Evolutionary conservation across 2,888 invertebrate genomes (phyloP).

Genomic region (Homarus gammarus): DNA sequence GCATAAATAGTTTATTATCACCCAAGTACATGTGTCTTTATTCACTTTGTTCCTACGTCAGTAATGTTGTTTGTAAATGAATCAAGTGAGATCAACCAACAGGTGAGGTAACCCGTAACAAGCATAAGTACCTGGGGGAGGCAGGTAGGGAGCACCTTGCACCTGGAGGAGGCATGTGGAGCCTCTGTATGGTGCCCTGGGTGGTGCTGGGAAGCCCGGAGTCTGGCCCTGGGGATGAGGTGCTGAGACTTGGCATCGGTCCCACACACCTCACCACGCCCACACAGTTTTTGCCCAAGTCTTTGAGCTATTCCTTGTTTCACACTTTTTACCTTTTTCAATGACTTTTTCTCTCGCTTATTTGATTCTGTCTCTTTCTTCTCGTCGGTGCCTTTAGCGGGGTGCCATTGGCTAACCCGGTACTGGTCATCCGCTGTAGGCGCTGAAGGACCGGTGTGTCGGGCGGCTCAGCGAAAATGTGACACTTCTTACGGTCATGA

Average conservation of each 20-base stretch:
- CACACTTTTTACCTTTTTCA: conserved; percentile 8
- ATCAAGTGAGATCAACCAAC: no score
- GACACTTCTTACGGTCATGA: conserved; percentile 23
- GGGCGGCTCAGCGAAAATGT: conserved; percentile 39
- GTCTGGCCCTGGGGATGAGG: conserved; percentile 27
- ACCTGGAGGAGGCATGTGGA: neutral
- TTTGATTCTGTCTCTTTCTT: neutral
- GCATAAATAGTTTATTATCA: no score
- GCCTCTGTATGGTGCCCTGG: neutral
- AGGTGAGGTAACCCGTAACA: no score
- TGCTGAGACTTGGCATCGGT: neutral
- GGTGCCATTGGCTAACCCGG: conserved; percentile 19
- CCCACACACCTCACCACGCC: neutral
- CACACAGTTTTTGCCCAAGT: neutral
- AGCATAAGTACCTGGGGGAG: no score
- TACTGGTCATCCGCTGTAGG: conserved; percentile 46
- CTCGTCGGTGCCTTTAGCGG: conserved; percentile 8
- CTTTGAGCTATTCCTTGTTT: neutral
- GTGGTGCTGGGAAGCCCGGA: neutral
- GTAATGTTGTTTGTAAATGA: no score
- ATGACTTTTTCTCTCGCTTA: neutral
- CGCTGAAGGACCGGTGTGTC: conserved; percentile 47
- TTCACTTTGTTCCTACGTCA: no score
- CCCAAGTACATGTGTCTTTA: no score
- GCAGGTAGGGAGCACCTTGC: no score